Evolutionary conservation across 2,888 invertebrate species (phyloP), one percentile per base, ranked within the genome.

Genomic region (Cheilosia grossa): DNA sequence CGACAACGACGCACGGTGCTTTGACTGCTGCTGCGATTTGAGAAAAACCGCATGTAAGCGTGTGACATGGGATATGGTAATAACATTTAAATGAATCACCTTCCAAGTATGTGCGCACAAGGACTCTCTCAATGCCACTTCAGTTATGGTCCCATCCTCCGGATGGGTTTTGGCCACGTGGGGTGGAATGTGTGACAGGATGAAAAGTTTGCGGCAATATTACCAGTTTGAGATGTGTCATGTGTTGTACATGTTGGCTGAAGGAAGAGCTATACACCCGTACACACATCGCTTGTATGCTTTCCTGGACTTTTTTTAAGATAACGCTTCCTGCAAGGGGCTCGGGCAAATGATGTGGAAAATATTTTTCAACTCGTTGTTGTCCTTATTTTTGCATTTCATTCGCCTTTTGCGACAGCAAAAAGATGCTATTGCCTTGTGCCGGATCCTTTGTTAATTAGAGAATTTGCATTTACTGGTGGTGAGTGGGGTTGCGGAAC

Each of bases 31-130:
- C 54, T 66, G 79, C 69, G 73, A 74, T 72, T 67, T 53, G 47
- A 19, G 54, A 40, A 44, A 75, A 80, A 80, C 74, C 83, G 64
- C 80, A 80, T 70, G 74, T 74, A 53, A 74, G 80, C 51, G 69
- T 64, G 64, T 58, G 74, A 69, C 73, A 67, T 49, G 67, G 72
- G 79, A 80, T 80, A 83, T 80, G 80, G 80, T 83, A 74, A 80
- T 83, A 83, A 83, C 80, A 83, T 80, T 83, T 83, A 83, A 83
- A 83, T 79, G 83, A 83, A 83, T 74, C 80, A 70, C 80, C 83
- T 70, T 75, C 66, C 64, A 75, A 83, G 82, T 63, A 79, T 79
- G 79, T 82, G 67, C 30, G 30, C 37, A 21, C 69, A 58, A 79
- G 63, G 63, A 69, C 54, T 61, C 77, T 59, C 53, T 56, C 59